Evolutionary conservation across 2,888 invertebrate species (phyloP).

Genomic region (Elaeidobius kamerunicus): DNA sequence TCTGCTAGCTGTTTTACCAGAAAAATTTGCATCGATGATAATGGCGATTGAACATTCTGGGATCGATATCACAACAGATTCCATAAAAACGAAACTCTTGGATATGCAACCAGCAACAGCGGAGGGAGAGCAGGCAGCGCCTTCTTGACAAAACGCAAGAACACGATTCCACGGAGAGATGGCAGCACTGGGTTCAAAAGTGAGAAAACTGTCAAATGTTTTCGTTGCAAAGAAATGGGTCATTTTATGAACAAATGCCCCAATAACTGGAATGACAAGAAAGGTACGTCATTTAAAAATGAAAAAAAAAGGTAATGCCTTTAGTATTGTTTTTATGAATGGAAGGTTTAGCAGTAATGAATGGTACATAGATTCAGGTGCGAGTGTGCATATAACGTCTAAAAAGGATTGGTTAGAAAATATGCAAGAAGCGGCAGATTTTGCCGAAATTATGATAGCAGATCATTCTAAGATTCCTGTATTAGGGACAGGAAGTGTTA

Average conservation of each 20-base stretch:
- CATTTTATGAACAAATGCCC: slow-evolving; percentile 23
- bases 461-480: background rate
- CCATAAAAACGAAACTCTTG: background rate
- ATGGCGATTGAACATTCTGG: background rate
- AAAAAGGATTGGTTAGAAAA: slow-evolving; percentile 22
- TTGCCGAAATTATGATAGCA: slow-evolving; percentile 17
- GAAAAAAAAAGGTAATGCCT: too few species aligned
- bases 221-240: slow-evolving; percentile 32
- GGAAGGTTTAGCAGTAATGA: slow-evolving; percentile 20
- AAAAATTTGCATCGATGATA: background rate
- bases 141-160: slow-evolving; percentile 15
- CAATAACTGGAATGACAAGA: background rate
- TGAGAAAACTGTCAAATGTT: slow-evolving; percentile 28
- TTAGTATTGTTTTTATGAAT: slow-evolving; percentile 33
- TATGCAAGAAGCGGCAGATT: background rate
- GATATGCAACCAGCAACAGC: slow-evolving; percentile 1
- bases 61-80: background rate
- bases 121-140: slow-evolving; percentile 19
- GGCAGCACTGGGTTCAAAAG: slow-evolving; percentile 5
- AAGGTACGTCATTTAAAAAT: background rate
- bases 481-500: background rate
- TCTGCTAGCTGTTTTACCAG: slow-evolving; percentile 24
- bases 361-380: slow-evolving; percentile 31
- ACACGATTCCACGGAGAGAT: background rate
- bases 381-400: slow-evolving; percentile 32